Percentiles rank a stretch among this genome's conserved stretches.
Conservation (phyloP, 2,888 invertebrate genomes). For the Drosophila heteroneura region DNA sequence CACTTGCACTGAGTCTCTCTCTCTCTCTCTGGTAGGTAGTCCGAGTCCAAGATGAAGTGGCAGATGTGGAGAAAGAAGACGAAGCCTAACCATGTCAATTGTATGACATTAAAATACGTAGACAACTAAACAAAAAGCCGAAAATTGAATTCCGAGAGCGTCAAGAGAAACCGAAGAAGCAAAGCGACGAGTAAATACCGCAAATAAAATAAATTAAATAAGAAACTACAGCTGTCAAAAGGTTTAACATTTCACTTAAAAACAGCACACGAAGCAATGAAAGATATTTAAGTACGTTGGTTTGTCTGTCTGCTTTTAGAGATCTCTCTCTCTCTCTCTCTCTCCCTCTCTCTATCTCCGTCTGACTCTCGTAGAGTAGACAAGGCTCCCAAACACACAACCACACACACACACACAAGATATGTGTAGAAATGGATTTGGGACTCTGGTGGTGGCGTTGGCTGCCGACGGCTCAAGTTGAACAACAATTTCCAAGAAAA, state of each 20-base stretch:
- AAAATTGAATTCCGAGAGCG: slow-evolving; percentile 72
- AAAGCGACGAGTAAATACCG: slow-evolving; percentile 72
- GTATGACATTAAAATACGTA: slow-evolving; percentile 72
- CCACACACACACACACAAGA: slow-evolving; percentile 3
- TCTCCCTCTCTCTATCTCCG: neutral
- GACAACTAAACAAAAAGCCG: slow-evolving; percentile 54
- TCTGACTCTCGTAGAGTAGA: slow-evolving; percentile 24
- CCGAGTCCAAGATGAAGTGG: slow-evolving; percentile 13
- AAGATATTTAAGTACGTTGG: slow-evolving; percentile 47
- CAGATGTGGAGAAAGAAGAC: slow-evolving; percentile 17
- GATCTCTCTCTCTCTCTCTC: neutral
- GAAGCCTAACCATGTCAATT: slow-evolving; percentile 73
- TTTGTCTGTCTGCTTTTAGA: slow-evolving; percentile 4
- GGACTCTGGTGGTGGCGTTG: slow-evolving; percentile 36
- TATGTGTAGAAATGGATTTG: slow-evolving; percentile 41
- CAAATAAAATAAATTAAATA: slow-evolving; percentile 81
- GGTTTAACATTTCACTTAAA: slow-evolving; percentile 80
- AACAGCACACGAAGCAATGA: slow-evolving; percentile 64
- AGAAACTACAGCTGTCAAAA: slow-evolving; percentile 80
- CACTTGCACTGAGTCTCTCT: neutral
- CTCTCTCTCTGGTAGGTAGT: slow-evolving; percentile 1
- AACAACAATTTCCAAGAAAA: slow-evolving; percentile 82
- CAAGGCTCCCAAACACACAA: slow-evolving; percentile 32
- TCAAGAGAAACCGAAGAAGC: slow-evolving; percentile 28
- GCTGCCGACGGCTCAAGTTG: slow-evolving; percentile 58